Conservation (phyloP, 2,797 vertebrate genomes). For the Phylloscopus collybita region DNA sequence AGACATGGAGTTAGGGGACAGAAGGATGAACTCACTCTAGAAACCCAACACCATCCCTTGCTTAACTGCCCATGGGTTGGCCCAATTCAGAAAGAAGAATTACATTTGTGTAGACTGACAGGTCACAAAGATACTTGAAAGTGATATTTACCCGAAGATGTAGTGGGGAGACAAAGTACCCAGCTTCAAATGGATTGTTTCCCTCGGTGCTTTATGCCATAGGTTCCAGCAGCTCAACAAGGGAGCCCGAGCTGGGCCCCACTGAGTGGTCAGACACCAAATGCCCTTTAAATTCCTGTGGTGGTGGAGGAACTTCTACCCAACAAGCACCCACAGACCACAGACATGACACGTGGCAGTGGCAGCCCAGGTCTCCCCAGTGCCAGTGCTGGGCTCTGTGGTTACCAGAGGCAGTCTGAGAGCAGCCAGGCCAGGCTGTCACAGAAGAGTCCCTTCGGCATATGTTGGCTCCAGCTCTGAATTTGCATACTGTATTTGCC, state of each 20-base stretch:
- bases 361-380: neutral
- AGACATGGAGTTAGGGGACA: neutral
- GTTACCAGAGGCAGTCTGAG: neutral
- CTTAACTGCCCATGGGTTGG: neutral
- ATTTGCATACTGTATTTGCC: conserved; percentile 59
- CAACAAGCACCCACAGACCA: neutral
- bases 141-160: neutral
- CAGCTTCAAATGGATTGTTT: neutral
- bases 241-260: neutral
- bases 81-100: neutral
- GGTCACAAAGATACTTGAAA: neutral
- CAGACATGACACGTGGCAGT: neutral
- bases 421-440: conserved; percentile 8
- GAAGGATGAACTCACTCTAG: neutral
- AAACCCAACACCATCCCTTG: neutral
- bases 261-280: neutral
- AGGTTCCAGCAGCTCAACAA: neutral
- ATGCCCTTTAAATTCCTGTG: neutral
- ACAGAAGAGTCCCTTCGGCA: neutral
- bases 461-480: neutral
- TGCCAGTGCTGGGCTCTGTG: neutral
- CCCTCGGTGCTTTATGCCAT: neutral
- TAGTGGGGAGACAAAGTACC: neutral
- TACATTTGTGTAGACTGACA: neutral
- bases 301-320: neutral